Evolutionary conservation across 2,888 invertebrate species (phyloP).

Genomic region (Meliscaeva auricollis): DNA sequence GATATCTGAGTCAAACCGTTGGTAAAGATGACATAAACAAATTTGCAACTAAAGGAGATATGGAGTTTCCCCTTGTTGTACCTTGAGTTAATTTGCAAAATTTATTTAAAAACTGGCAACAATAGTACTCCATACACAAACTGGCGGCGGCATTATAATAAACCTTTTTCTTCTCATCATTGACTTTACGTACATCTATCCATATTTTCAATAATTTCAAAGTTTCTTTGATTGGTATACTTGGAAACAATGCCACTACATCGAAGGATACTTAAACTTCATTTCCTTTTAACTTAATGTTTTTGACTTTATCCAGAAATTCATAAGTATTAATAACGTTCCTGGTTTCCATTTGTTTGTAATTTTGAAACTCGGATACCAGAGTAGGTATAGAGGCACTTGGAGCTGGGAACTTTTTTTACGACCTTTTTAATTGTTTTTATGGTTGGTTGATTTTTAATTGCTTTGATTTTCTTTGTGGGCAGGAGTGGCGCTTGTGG

Average conservation of each 20-base stretch:
- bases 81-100: background rate
- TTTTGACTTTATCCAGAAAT: background rate
- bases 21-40: background rate
- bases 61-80: background rate
- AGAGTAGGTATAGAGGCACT: too few species aligned
- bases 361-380: slow-evolving; percentile 3
- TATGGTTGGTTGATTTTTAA: too few species aligned
- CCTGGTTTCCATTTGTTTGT: background rate
- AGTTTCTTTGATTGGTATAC: background rate
- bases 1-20: too few species aligned
- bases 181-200: background rate
- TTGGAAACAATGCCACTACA: background rate
- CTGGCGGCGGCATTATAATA: background rate
- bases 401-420: too few species aligned
- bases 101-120: background rate
- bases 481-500: too few species aligned
- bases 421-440: too few species aligned
- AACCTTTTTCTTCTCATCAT: background rate
- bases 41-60: background rate
- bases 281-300: background rate
- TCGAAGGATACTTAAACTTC: background rate
- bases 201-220: background rate
- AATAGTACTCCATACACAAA: background rate
- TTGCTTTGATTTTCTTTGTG: too few species aligned
- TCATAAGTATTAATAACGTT: background rate